Conservation (phyloP, 2,888 invertebrate species). For the Boloria euphrosyne region DNA sequence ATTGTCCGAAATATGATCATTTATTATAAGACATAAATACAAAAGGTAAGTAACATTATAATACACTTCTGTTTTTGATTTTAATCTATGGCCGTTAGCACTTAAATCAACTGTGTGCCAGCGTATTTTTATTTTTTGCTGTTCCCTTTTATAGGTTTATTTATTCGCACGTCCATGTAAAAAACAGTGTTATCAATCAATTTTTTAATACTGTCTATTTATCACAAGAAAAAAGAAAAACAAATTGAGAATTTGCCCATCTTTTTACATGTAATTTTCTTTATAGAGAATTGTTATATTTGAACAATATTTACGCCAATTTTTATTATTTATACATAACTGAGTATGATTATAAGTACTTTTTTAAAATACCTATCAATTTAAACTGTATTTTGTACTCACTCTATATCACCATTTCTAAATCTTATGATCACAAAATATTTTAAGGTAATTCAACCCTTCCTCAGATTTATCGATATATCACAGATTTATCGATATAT, state of each 20-base stretch:
- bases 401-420: no score
- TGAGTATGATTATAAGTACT: no score
- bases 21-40: background rate
- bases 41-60: constrained; percentile 2
- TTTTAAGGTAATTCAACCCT: no score
- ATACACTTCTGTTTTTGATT: constrained; percentile 11
- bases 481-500: no score
- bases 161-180: constrained; percentile 48
- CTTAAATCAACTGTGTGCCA: constrained; percentile 33
- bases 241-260: constrained; percentile 25
- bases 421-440: no score
- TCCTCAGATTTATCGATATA: no score
- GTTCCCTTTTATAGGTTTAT: constrained; percentile 42
- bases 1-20: background rate
- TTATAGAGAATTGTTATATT: constrained; percentile 17
- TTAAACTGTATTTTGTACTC: no score
- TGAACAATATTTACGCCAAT: constrained; percentile 1
- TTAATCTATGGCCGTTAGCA: constrained; percentile 31
- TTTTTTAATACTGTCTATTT: constrained; percentile 47
- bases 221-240: constrained; percentile 32
- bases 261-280: constrained; percentile 7
- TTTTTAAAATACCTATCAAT: no score
- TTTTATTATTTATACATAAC: no score
- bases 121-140: constrained; percentile 48
- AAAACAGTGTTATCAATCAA: constrained; percentile 46